phyloP scores from a whole-genome alignment of 2,113 vertebrate species.

The Theristicus caerulescens region DNA sequence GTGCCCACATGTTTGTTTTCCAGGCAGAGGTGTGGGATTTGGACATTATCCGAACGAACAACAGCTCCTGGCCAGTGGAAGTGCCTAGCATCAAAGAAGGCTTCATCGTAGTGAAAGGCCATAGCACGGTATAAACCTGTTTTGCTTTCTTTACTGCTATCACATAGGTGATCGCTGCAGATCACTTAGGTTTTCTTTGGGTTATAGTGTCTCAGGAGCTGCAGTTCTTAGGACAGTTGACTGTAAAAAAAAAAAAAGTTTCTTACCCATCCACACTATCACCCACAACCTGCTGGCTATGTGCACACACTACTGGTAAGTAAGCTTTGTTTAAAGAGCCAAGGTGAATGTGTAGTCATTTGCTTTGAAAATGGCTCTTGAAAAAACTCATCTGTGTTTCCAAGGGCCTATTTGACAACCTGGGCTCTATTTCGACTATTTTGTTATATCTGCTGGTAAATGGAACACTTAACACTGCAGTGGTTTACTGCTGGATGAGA shows the following conservation, averaged over 20 bases:
- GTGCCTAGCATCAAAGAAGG: conserved; percentile 89
- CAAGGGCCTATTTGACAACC: neutral
- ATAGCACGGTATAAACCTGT: conserved; percentile 80
- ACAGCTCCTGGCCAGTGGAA: conserved; percentile 87
- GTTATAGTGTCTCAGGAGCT: neutral
- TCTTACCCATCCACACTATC: neutral
- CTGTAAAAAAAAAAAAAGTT: neutral
- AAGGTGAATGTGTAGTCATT: neutral
- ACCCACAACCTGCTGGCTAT: neutral
- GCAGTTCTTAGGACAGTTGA: neutral
- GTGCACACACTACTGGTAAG: rapidly evolving
- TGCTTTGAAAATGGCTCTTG: neutral
- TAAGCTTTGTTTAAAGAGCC: neutral
- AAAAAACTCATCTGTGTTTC: neutral
- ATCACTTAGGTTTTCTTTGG: neutral
- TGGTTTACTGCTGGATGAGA: neutral
- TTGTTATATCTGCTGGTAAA: neutral
- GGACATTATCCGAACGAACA: conserved; percentile 86
- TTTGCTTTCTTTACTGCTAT: neutral
- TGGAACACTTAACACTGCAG: neutral
- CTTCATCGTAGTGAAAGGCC: conserved; percentile 91
- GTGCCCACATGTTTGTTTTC: neutral
- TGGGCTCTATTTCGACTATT: neutral
- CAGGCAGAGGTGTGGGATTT: conserved; percentile 98
- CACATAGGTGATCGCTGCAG: rapidly evolving